phyloP scores from a whole-genome alignment of 2,888 invertebrate genomes.

The Aphodius granarius region DNA sequence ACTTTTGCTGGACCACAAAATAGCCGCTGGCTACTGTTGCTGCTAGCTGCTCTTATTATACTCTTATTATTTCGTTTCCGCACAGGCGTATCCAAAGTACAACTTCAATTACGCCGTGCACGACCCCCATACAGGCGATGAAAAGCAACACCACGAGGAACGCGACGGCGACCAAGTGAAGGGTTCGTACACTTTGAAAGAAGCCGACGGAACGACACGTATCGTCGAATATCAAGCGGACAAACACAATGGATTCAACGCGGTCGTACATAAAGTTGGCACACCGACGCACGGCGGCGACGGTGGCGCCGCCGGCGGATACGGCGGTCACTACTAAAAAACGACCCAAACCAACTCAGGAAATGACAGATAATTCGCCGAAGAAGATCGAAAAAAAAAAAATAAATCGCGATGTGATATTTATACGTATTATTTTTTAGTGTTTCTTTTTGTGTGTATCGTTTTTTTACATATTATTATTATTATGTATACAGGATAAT shows the following conservation, averaged over 20 bases:
- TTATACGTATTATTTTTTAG: constrained; percentile 14
- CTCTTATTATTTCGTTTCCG: no score
- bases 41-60: no score
- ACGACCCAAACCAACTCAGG: neutral
- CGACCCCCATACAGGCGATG: constrained; percentile 62
- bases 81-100: constrained; percentile 62
- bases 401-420: constrained; percentile 15
- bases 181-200: constrained; percentile 61
- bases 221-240: constrained; percentile 63
- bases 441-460: constrained; percentile 2
- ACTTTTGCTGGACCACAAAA: no score
- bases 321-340: constrained; percentile 28
- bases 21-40: no score
- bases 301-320: constrained; percentile 19
- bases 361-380: neutral
- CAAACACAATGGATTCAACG: constrained; percentile 63
- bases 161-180: constrained; percentile 65
- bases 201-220: constrained; percentile 62
- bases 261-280: constrained; percentile 61
- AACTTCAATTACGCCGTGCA: constrained; percentile 63
- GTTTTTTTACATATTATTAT: neutral
- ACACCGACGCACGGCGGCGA: constrained; percentile 24
- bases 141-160: constrained; percentile 64
- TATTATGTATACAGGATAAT: neutral
- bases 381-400: neutral